These are phyloP conservation scores for Crossaster papposus DNA, from an alignment of 53 echinoderm and acorn worm genomes.

Conservation along the genomic window DNA sequence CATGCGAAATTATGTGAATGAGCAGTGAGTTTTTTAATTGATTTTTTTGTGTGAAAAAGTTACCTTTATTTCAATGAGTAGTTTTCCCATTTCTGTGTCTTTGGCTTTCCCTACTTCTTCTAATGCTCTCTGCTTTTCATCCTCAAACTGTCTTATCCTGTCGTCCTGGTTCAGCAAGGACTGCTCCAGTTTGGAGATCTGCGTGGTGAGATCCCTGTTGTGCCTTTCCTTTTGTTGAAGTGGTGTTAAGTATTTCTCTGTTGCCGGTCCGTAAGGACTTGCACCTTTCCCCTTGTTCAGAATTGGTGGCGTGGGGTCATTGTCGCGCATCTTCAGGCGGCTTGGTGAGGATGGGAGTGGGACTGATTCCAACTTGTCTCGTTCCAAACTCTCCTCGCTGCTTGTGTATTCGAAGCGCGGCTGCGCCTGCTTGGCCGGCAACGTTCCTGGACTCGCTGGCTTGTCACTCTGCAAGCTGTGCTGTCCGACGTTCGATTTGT, in stretches of 20 bases:
- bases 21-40: too few relatives aligned
- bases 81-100: constrained; percentile 46
- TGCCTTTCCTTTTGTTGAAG: constrained; percentile 69
- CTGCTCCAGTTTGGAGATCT: constrained; percentile 46
- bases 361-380: constrained; percentile 8
- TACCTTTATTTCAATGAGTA: constrained; percentile 58
- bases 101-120: constrained; percentile 32
- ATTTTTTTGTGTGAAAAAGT: background rate
- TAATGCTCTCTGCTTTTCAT: constrained; percentile 46
- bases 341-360: background rate
- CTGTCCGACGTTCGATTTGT: background rate
- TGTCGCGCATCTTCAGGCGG: background rate
- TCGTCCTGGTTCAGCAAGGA: constrained; percentile 14
- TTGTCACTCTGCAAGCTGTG: background rate
- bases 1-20: too few relatives aligned
- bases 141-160: constrained; percentile 49
- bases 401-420: constrained; percentile 4
- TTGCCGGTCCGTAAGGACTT: constrained; percentile 5
- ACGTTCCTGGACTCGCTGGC: background rate
- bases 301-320: background rate
- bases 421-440: background rate
- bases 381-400: constrained; percentile 35
- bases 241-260: constrained; percentile 69
- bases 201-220: constrained; percentile 31
- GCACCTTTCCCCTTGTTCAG: background rate